Evolutionary conservation across 2,113 vertebrate species (phyloP).

Genomic region (Nesoenas mayeri): DNA sequence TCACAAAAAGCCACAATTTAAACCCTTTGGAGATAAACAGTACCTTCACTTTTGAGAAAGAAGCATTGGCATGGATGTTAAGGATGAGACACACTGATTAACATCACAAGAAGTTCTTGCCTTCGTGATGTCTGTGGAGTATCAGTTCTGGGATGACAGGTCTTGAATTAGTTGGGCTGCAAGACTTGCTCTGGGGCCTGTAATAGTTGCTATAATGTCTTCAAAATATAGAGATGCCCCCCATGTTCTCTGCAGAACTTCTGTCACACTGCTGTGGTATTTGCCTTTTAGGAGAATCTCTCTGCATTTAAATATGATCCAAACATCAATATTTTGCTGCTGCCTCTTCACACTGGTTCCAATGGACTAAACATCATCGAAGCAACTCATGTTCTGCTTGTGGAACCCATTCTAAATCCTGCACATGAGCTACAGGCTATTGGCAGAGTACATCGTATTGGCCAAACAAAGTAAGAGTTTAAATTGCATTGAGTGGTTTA

Average conservation of each 20-base stretch:
- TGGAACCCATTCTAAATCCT: conserved; percentile 96
- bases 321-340: conserved; percentile 95
- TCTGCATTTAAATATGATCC: conserved; percentile 94
- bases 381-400: conserved; percentile 93
- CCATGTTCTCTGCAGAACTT: background rate
- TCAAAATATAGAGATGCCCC: background rate
- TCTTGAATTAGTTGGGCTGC: background rate
- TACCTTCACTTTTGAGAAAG: background rate
- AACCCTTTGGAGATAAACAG: background rate
- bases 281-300: conserved; percentile 91
- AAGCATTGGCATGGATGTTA: background rate
- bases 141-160: background rate
- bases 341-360: conserved; percentile 96
- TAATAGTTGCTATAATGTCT: background rate
- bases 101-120: background rate
- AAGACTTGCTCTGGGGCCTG: background rate
- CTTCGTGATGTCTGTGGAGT: background rate
- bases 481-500: background rate
- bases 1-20: background rate
- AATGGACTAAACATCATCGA: conserved; percentile 98
- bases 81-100: background rate
- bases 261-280: conserved; percentile 17
- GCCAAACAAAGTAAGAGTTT: conserved; percentile 90
- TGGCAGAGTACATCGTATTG: conserved; percentile 95
- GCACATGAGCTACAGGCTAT: conserved; percentile 98